Evolutionary conservation across 2,888 invertebrate species (phyloP).

Genomic region (Acronicta aceris): DNA sequence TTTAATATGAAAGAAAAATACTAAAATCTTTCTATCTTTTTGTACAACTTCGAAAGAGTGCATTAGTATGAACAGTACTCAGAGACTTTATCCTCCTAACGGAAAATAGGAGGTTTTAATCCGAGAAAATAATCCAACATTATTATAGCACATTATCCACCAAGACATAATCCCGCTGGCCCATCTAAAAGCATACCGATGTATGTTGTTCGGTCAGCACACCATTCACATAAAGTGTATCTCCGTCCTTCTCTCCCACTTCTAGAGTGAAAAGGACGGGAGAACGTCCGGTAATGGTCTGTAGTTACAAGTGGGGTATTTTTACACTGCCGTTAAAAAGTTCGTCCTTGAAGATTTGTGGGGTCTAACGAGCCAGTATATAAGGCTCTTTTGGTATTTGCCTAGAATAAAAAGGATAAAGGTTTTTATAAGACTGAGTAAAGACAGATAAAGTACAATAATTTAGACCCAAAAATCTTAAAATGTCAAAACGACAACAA

Average conservation of each 20-base stretch:
- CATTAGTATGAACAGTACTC: not conserved
- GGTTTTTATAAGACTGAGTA: no score
- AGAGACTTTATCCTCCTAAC: constrained; percentile 28
- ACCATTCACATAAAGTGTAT: constrained; percentile 56
- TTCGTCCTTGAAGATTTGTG: constrained; percentile 56
- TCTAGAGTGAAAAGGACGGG: constrained; percentile 14
- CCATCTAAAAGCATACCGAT: constrained; percentile 73
- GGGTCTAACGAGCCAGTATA: not conserved
- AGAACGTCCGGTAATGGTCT: constrained; percentile 34
- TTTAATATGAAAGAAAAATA: no score
- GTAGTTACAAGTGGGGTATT: constrained; percentile 45
- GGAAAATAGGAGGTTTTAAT: constrained; percentile 43
- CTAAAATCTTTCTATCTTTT: no score
- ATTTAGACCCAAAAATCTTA: no score
- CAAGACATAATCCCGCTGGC: constrained; percentile 58
- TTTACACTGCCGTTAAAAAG: constrained; percentile 66
- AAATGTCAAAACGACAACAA: no score
- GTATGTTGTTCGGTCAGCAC: constrained; percentile 71
- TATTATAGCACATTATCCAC: constrained; percentile 46
- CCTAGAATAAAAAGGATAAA: not conserved
- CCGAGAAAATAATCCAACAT: constrained; percentile 40
- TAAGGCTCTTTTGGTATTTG: not conserved
- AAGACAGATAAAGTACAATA: no score
- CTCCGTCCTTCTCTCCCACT: constrained; percentile 18
- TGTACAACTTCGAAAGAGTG: not conserved